A percentile compares a stretch with the other conserved stretches of the same genome.
Evolutionary conservation across 2,888 invertebrate genomes (phyloP).

Genomic region (Xestia ashworthii): DNA sequence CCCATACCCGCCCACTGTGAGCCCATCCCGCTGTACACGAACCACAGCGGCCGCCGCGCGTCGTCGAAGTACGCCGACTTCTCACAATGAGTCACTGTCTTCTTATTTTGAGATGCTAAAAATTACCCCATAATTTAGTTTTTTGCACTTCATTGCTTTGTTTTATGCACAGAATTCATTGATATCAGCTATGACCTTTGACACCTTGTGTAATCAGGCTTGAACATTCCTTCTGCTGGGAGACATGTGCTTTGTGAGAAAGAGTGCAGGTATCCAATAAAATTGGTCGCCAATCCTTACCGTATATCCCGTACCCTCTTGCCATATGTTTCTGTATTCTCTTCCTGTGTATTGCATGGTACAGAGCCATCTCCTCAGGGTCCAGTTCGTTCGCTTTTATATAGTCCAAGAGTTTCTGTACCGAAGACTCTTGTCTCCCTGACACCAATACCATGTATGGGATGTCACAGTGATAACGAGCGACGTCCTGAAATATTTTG

Average conservation of each 20-base stretch:
- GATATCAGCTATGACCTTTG: too few species aligned
- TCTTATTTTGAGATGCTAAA: slow-evolving; percentile 4
- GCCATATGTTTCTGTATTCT: slow-evolving; percentile 79
- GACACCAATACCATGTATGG: slow-evolving; percentile 79
- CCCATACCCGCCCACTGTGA: slow-evolving; percentile 86
- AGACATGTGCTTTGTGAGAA: too few species aligned
- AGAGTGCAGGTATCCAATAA: too few species aligned
- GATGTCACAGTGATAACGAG: slow-evolving; percentile 75
- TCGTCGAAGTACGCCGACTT: neutral
- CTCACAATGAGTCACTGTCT: neutral
- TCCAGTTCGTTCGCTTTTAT: slow-evolving; percentile 78
- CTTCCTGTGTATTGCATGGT: slow-evolving; percentile 77
- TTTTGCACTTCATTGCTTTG: too few species aligned
- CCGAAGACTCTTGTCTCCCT: slow-evolving; percentile 75
- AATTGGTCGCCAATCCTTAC: neutral
- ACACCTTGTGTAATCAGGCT: too few species aligned
- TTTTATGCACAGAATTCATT: too few species aligned
- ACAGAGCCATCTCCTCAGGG: slow-evolving; percentile 79
- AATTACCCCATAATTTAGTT: neutral
- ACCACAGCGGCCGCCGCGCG: slow-evolving; percentile 91
- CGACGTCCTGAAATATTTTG: slow-evolving; percentile 64
- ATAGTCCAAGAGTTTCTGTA: slow-evolving; percentile 72
- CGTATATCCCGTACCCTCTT: slow-evolving; percentile 54
- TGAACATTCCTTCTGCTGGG: too few species aligned
- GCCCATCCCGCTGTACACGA: slow-evolving; percentile 92